Base-by-base conservation (phyloP, 2,113 vertebrate species). In the Mustela lutreola region DNA sequence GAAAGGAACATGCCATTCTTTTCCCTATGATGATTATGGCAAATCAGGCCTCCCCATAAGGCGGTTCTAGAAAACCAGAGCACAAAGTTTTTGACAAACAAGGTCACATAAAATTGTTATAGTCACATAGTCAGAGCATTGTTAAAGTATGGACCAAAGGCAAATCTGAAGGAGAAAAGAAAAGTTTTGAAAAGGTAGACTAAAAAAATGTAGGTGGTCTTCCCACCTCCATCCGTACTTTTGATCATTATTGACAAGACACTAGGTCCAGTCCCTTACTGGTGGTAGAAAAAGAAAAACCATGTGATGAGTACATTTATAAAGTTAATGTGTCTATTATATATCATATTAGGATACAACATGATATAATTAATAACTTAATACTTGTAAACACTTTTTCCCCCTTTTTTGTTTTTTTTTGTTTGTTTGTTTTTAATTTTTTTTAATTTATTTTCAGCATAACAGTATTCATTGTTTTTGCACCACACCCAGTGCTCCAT, bases 21-120 rank as follows among this genome's bases (percentile, higher is more conserved):
- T 33, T 88, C 31, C 81, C 33, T 33, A n/a, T 19, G 70, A 28
- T 11, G 12, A 22, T 60, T 50, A 33, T 7, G 12, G 18, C 56
- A 79, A 87, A 80, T 22, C 79, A 89, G 79, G 4, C 45, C 10
- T 79, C 31, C 36, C 36, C 42, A 71, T 28, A 79, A 63, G 24
- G 95, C 26, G 26, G 14, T 28, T 65, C 28, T 67, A 2, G 36
- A 82, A 24, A 96, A 89, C 8, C 28, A 71, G 14, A 92, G n/a
- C 42, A 56, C 88, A 71, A 87, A 50, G 67, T 50, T 14, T 78
- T 18, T 79, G 45, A 96, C 70, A 95, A 81, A 92, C 16, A 65
- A 0, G 15, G 79, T 80, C 65, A 82, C 65, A 81, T 81, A 85
- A 86, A 96, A 93, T 45, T 16, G 7, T 76, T 76, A 76, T 4